These are phyloP conservation scores for Chironomus tentans DNA, from an alignment of 2,888 invertebrate species.

Conservation along the genomic window DNA sequence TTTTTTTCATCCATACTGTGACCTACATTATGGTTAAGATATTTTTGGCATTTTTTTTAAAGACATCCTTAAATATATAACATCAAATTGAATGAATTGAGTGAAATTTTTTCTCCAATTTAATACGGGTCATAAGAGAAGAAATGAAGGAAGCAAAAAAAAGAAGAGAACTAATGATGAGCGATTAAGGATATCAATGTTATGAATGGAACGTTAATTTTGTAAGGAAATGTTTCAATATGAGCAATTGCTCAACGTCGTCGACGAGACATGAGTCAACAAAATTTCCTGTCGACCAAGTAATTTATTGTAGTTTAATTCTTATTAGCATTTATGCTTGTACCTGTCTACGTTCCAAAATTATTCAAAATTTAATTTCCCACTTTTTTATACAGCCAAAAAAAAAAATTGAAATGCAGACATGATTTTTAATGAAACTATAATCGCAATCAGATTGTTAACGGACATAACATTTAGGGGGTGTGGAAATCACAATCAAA, in stretches of 20 bases:
- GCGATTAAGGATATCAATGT: not conserved
- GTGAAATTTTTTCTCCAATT: not conserved
- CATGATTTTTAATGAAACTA: not conserved
- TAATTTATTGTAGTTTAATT: not conserved
- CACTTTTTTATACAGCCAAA: not conserved
- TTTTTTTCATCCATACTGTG: not conserved
- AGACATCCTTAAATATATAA: not conserved
- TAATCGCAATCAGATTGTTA: not conserved
- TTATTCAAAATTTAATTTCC: not conserved
- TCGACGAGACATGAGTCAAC: not conserved
- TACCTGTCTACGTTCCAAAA: not conserved
- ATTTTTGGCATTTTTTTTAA: not conserved
- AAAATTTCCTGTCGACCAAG: not conserved
- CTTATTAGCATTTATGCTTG: not conserved
- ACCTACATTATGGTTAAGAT: constrained; percentile 1
- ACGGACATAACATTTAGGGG: no score
- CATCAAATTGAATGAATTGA: not conserved
- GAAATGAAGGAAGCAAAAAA: not conserved
- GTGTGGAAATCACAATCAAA: not conserved
- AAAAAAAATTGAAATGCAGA: not conserved
- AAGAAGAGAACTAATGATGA: not conserved
- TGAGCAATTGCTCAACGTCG: not conserved
- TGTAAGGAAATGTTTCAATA: not conserved
- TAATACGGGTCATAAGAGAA: not conserved
- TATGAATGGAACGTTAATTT: not conserved